Evolutionary conservation across 2,797 vertebrate genomes (phyloP).

Genomic region (Onychomys leucogaster): DNA sequence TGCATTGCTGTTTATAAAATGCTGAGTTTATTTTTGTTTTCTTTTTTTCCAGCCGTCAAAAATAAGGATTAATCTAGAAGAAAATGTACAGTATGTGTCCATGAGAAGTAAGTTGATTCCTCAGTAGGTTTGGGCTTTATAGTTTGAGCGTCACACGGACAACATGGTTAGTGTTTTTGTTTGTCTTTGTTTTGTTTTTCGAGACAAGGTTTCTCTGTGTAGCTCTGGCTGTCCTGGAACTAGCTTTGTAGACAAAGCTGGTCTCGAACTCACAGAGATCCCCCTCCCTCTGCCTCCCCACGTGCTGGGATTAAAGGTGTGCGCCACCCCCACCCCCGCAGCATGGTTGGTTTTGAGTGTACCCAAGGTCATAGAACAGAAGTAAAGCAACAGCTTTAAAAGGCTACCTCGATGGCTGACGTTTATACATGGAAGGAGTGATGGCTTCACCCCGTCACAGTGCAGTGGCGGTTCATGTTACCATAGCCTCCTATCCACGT

Average conservation of each 20-base stretch:
- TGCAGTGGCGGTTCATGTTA: background rate
- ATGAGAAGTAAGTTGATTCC: conserved; percentile 87
- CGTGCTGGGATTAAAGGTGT: background rate
- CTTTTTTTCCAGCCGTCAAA: conserved; percentile 80
- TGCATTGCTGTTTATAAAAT: conserved; percentile 44
- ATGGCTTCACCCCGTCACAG: background rate
- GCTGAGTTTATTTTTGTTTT: conserved; percentile 55
- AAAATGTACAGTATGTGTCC: conserved; percentile 73
- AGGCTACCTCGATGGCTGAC: background rate
- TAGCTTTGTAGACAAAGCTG: too few relatives aligned
- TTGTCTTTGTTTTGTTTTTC: background rate
- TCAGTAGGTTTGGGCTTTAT: conserved; percentile 37
- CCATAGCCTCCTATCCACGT: too few relatives aligned
- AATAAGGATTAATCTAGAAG: conserved; percentile 78
- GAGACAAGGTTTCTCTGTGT: too few relatives aligned
- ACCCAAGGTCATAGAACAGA: background rate
- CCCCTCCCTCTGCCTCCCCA: background rate
- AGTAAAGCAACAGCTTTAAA: background rate
- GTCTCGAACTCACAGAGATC: too few relatives aligned
- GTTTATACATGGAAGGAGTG: background rate
- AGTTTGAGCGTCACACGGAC: background rate
- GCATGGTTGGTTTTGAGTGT: background rate
- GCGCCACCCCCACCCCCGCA: background rate
- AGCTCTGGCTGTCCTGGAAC: too few relatives aligned
- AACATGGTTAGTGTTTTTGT: background rate